A percentile compares a stretch with the other conserved stretches of the same genome.
phyloP scores from a whole-genome alignment of 1,140 invertebrate genomes.

The Diorhabda carinulata region DNA sequence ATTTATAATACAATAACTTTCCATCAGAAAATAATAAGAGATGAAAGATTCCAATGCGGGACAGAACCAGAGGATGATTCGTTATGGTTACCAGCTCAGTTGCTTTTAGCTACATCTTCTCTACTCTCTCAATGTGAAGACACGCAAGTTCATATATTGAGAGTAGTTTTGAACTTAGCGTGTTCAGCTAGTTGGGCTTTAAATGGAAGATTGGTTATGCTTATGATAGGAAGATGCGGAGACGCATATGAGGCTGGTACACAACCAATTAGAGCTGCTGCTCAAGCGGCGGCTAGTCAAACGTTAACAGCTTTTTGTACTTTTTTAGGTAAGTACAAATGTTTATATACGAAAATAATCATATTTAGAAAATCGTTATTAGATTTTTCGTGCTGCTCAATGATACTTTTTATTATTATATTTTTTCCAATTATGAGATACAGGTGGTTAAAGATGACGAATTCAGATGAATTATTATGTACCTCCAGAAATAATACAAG shows the following conservation, averaged over 20 bases:
- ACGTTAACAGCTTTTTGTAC: constrained; percentile 76
- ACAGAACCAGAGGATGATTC: constrained; percentile 89
- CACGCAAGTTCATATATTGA: constrained; percentile 62
- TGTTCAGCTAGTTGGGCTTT: constrained; percentile 76
- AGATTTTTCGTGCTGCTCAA: too few relatives aligned
- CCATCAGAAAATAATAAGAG: constrained; percentile 78
- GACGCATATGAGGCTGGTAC: constrained; percentile 72
- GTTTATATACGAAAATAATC: too few relatives aligned
- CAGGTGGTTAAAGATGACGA: too few relatives aligned
- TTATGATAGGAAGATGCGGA: constrained; percentile 68
- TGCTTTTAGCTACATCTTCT: constrained; percentile 76
- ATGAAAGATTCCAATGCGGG: constrained; percentile 86
- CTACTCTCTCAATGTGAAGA: constrained; percentile 72
- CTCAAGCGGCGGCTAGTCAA: constrained; percentile 77
- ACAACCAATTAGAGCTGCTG: constrained; percentile 73
- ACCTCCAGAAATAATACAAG: too few relatives aligned
- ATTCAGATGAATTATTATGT: too few relatives aligned
- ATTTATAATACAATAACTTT: constrained; percentile 12
- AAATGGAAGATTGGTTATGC: constrained; percentile 76
- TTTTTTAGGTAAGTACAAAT: constrained; percentile 59
- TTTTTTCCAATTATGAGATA: too few relatives aligned
- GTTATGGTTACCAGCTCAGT: constrained; percentile 83
- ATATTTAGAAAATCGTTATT: too few relatives aligned
- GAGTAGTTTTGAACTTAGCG: constrained; percentile 77
- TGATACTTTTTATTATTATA: too few relatives aligned